phyloP scores from a whole-genome alignment of 2,113 vertebrate species.

The Marmota flaviventris region DNA sequence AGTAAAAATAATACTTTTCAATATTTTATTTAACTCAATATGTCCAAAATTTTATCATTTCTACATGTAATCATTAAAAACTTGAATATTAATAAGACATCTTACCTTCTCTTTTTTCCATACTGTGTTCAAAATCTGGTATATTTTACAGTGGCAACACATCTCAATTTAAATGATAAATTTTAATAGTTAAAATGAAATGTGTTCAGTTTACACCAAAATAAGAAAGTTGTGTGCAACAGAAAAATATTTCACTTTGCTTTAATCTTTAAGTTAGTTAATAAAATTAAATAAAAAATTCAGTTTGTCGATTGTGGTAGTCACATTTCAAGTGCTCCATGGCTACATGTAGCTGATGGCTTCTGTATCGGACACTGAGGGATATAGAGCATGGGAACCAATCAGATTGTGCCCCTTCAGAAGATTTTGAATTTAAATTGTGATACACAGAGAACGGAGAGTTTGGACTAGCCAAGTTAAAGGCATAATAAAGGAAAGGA shows the following conservation, averaged over 20 bases:
- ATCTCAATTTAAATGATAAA: constrained; percentile 7
- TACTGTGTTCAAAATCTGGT: not conserved
- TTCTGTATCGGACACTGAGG: not conserved
- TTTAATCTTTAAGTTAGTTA: constrained; percentile 23
- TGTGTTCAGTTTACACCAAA: not conserved
- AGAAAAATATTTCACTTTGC: constrained; percentile 24
- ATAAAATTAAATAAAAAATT: constrained; percentile 46
- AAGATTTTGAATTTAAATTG: constrained; percentile 62
- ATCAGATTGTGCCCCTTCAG: not conserved
- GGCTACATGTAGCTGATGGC: not conserved
- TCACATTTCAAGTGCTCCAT: not conserved
- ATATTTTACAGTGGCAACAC: no score
- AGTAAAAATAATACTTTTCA: constrained; percentile 40
- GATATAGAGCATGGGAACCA: not conserved
- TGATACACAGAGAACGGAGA: not conserved
- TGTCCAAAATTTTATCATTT: constrained; percentile 20
- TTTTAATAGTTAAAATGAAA: constrained; percentile 27
- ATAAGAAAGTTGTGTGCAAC: constrained; percentile 12
- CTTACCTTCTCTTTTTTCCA: not conserved
- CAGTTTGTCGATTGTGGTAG: not conserved
- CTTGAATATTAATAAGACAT: not conserved
- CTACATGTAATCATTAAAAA: constrained; percentile 1
- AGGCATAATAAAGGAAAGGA: constrained; percentile 65
- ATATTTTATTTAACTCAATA: constrained; percentile 2
- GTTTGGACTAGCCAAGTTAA: constrained; percentile 18